Percentiles rank a stretch among this genome's conserved stretches.
Conservation (phyloP, 2,888 invertebrate genomes). For the Nomada flava region DNA sequence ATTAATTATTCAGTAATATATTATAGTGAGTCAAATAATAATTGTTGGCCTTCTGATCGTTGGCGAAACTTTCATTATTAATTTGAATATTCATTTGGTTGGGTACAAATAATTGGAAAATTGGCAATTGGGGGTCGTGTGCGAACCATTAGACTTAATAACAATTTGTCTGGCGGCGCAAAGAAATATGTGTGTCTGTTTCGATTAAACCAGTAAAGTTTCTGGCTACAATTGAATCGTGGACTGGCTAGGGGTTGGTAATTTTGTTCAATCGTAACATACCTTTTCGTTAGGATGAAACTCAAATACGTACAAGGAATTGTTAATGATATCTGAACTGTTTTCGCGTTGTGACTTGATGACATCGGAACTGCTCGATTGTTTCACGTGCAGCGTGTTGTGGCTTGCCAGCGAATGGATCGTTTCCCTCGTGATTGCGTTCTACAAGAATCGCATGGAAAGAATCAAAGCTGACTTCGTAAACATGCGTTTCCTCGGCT, state of each 20-base stretch:
- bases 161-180: no score
- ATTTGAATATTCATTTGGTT: no score
- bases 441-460: background rate
- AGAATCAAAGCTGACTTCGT: conserved; percentile 11
- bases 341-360: conserved; percentile 24
- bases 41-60: no score
- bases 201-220: background rate
- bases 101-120: background rate
- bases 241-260: background rate
- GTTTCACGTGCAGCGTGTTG: conserved; percentile 40
- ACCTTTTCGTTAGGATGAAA: background rate
- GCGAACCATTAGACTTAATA: background rate
- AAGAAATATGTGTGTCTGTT: background rate
- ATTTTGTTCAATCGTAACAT: background rate
- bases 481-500: conserved; percentile 43
- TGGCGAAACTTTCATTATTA: no score
- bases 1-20: no score
- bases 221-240: background rate
- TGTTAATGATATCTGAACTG: conserved; percentile 18
- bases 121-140: background rate
- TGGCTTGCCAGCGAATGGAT: conserved; percentile 48
- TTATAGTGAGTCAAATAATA: no score
- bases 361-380: conserved; percentile 40
- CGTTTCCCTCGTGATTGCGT: conserved; percentile 10
- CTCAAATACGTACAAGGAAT: conserved; percentile 2